Evolutionary conservation across 1,140 invertebrate species (phyloP).

Genomic region (Euura saliciscinereae): DNA sequence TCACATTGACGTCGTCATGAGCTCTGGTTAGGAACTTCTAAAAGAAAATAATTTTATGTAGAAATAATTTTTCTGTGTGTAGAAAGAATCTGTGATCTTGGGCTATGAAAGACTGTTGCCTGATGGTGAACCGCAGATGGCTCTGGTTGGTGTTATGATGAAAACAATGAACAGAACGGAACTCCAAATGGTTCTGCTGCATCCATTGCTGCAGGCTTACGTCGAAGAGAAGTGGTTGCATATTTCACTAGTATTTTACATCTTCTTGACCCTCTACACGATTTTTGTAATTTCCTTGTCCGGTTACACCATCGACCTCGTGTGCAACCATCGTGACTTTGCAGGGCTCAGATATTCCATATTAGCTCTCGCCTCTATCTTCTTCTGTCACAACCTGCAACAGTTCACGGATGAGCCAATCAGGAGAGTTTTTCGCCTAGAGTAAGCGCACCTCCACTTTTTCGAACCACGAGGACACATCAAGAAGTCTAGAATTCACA

Average conservation of each 20-base stretch:
- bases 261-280: slow-evolving; percentile 49
- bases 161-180: no score
- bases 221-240: slow-evolving; percentile 58
- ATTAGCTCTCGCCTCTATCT: slow-evolving; percentile 26
- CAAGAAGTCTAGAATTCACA: neutral
- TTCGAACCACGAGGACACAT: no score
- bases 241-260: slow-evolving; percentile 52
- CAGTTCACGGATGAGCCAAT: slow-evolving; percentile 22
- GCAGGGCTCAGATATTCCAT: slow-evolving; percentile 12
- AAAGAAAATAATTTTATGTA: no score
- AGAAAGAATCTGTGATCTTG: slow-evolving; percentile 21
- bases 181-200: slow-evolving; percentile 22
- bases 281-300: slow-evolving; percentile 45
- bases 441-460: neutral
- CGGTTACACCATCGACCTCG: slow-evolving; percentile 18
- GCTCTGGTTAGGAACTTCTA: no score
- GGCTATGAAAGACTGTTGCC: slow-evolving; percentile 42
- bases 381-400: slow-evolving; percentile 36
- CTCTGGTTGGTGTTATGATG: no score
- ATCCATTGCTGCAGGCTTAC: slow-evolving; percentile 58
- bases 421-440: neutral
- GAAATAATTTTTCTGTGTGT: no score
- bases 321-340: no score
- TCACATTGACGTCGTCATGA: no score
- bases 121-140: slow-evolving; percentile 24